Conservation (phyloP, 2,113 vertebrate species). For the Pogonocichla stellata region DNA sequence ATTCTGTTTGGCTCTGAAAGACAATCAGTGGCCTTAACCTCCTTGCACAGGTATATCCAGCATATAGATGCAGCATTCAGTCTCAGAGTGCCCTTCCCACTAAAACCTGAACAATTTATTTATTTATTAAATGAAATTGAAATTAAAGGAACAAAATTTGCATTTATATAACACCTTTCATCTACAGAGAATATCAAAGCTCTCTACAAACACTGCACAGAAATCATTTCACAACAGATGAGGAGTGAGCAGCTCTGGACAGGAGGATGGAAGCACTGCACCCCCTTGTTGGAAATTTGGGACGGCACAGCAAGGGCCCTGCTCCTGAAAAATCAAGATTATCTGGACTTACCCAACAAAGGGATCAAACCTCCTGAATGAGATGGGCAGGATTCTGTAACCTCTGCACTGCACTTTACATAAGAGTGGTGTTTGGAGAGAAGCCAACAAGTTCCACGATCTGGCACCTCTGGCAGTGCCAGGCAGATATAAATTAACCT, state of each 20-base stretch:
- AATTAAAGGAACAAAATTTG: slow-evolving; percentile 38
- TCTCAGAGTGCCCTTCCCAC: slow-evolving; percentile 3
- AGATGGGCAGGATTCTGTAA: not conserved
- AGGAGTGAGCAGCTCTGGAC: not conserved
- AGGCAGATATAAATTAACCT: not conserved
- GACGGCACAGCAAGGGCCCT: not conserved
- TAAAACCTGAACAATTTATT: not conserved
- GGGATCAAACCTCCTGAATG: not conserved
- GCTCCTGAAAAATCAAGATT: not conserved
- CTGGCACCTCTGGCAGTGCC: not conserved
- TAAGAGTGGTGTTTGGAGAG: not conserved
- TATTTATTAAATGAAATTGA: slow-evolving; percentile 56
- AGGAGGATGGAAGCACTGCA: not conserved
- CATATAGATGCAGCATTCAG: slow-evolving; percentile 3
- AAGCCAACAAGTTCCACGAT: not conserved
- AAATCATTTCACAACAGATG: not conserved
- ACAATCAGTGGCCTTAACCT: slow-evolving; percentile 53
- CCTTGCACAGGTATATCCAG: not conserved
- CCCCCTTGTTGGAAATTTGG: not conserved
- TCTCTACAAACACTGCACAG: not conserved
- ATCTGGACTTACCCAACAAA: not conserved
- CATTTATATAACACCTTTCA: slow-evolving; percentile 63
- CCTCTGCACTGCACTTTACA: not conserved
- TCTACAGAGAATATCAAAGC: slow-evolving; percentile 14
- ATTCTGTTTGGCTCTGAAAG: slow-evolving; percentile 47